phyloP scores from a whole-genome alignment of 2,888 invertebrate genomes.

The Steinernema hermaphroditum region DNA sequence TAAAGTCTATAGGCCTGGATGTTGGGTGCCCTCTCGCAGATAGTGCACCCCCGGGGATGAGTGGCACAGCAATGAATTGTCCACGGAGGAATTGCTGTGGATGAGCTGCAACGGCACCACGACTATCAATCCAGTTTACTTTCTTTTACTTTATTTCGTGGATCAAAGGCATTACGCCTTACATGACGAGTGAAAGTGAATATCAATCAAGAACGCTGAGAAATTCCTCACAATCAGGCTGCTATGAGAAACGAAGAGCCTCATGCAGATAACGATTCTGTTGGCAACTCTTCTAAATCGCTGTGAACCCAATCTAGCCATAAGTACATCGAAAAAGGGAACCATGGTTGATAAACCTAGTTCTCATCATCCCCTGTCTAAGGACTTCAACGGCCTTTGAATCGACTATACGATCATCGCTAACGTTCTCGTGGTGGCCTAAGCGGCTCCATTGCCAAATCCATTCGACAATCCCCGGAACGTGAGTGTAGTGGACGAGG shows the following conservation, averaged over 20 bases:
- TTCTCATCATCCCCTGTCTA: neutral
- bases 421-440: neutral
- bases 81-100: too few species aligned
- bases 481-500: neutral
- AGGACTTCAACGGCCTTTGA: neutral
- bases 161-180: neutral
- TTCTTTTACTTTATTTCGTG: neutral
- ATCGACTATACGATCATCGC: neutral
- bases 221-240: too few species aligned
- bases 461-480: neutral
- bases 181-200: neutral
- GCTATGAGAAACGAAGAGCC: too few species aligned
- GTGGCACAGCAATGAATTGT: too few species aligned
- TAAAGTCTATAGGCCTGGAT: too few species aligned
- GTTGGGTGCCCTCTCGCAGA: too few species aligned
- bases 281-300: neutral
- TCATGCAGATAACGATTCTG: too few species aligned
- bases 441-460: neutral
- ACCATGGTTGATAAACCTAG: neutral
- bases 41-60: too few species aligned
- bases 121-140: neutral
- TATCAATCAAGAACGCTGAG: neutral
- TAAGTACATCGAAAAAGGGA: neutral
- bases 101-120: neutral
- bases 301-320: neutral